Evolutionary conservation across 2,888 invertebrate species (phyloP), one percentile per base, ranked within the genome.

Genomic region (Electrophaes corylata): DNA sequence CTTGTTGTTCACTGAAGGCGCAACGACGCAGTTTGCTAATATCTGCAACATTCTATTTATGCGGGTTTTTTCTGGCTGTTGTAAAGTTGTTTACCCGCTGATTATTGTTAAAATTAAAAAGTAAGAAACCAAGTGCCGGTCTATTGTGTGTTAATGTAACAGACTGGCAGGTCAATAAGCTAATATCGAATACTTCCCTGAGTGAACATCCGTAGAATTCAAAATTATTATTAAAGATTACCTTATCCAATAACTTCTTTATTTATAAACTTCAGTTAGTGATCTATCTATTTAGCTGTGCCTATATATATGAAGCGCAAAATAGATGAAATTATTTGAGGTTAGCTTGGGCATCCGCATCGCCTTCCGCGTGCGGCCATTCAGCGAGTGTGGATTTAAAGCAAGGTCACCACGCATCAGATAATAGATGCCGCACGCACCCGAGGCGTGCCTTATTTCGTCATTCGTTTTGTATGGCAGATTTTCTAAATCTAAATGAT

Each of bases 361-460:
- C 56, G 71, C 70, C 78, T 82, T 83, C 82, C 82, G 81, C 75
- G 71, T 81, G n/a, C n/a, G 72, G 64, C 74, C 72, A 70, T 71
- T 63, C 57, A 72, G 70, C 73, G 75, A 67, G 66, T 74, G 73
- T 76, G 73, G 75, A 81, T 82, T 69, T 64, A 64, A 71, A 73
- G 69, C 83, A 80, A 84, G 83, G 84, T 73, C 81, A 73, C 69
- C 61, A 70, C 74, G 75, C 71, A 73, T 71, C 75, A 72, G 74
- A 76, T 78, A 75, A 72, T 69, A 71, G 57, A 65, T 61, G 64
- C 56, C 60, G 44, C 81, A 83, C 79, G 78, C 79, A 64, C 57
- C 49, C 67, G 55, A 58, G 58, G 71, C 79, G 80, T 82, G 78
- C 62, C 62, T 64, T 55, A 53, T 52, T 62, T 69, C 66, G 50